A percentile compares a stretch with the other conserved stretches of the same genome.
phyloP scores from a whole-genome alignment of 2,113 vertebrate species.

The Neopipo cinnamomea region DNA sequence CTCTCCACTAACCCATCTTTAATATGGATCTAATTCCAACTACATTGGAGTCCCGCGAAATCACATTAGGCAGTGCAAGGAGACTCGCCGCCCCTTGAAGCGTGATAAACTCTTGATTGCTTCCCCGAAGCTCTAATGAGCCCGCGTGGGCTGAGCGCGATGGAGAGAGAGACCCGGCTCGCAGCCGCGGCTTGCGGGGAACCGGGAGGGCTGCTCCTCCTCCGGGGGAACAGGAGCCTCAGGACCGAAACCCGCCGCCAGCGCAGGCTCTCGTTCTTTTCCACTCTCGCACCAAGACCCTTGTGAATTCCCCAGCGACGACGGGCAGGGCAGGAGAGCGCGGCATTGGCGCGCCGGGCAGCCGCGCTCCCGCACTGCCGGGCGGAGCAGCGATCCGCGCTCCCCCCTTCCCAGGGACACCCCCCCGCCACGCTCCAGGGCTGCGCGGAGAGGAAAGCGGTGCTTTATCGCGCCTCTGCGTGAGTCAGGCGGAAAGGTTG shows the following conservation, averaged over 20 bases:
- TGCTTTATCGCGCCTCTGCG: slow-evolving; percentile 31
- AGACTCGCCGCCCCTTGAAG: slow-evolving; percentile 68
- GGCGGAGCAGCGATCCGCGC: rapidly evolving
- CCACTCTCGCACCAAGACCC: rapidly evolving
- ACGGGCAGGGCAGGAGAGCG: background rate
- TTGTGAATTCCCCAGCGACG: background rate
- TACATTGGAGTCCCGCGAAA: slow-evolving; percentile 33
- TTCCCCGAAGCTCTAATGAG: slow-evolving; percentile 70
- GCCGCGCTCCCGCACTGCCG: background rate
- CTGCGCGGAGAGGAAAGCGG: background rate
- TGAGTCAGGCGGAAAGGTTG: slow-evolving; percentile 57
- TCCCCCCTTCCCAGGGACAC: background rate
- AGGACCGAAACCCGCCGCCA: too few species aligned
- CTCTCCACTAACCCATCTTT: background rate
- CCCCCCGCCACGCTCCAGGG: background rate
- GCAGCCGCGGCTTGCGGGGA: background rate
- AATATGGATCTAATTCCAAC: slow-evolving; percentile 49
- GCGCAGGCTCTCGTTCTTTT: background rate
- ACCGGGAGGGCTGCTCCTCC: background rate
- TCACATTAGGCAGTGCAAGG: slow-evolving; percentile 61
- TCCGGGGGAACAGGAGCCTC: background rate
- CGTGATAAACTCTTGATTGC: slow-evolving; percentile 73
- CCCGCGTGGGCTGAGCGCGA: slow-evolving; percentile 31
- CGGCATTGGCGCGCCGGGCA: background rate
- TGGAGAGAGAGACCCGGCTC: background rate